Evolutionary conservation across 2,888 invertebrate genomes (phyloP).

Genomic region (Eurois occulta): DNA sequence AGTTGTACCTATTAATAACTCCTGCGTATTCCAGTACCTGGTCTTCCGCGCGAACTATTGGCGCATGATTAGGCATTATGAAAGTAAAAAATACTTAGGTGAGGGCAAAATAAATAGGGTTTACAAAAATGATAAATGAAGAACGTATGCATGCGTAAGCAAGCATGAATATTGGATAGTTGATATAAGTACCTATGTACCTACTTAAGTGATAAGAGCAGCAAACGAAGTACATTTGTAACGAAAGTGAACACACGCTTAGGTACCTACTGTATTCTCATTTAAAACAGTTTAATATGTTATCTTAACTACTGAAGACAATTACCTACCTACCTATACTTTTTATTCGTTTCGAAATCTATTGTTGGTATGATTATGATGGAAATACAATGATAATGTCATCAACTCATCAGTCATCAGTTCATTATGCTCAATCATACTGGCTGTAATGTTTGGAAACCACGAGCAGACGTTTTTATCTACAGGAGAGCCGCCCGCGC

Average conservation of each 20-base stretch:
- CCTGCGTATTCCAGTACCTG: background rate
- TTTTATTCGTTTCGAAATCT: constrained; percentile 38
- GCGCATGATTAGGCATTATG: background rate
- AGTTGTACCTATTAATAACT: background rate
- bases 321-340: constrained; percentile 14
- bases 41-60: background rate
- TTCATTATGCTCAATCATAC: background rate
- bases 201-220: constrained; percentile 23
- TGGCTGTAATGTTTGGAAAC: constrained; percentile 13
- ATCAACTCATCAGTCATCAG: constrained; percentile 27
- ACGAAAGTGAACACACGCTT: constrained; percentile 18
- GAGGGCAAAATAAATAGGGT: background rate
- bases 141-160: constrained; percentile 7
- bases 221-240: constrained; percentile 10
- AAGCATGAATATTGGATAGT: constrained; percentile 24
- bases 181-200: constrained; percentile 4
- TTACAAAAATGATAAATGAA: background rate
- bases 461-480: background rate
- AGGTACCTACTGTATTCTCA: background rate
- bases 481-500: background rate
- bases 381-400: constrained; percentile 35
- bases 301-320: constrained; percentile 39
- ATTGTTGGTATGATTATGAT: constrained; percentile 30
- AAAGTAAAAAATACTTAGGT: constrained; percentile 2
- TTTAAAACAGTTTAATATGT: constrained; percentile 31